These are phyloP conservation scores for Entomyzon cyanotis DNA, from an alignment of 2,113 vertebrate genomes.

Conservation along the genomic window DNA sequence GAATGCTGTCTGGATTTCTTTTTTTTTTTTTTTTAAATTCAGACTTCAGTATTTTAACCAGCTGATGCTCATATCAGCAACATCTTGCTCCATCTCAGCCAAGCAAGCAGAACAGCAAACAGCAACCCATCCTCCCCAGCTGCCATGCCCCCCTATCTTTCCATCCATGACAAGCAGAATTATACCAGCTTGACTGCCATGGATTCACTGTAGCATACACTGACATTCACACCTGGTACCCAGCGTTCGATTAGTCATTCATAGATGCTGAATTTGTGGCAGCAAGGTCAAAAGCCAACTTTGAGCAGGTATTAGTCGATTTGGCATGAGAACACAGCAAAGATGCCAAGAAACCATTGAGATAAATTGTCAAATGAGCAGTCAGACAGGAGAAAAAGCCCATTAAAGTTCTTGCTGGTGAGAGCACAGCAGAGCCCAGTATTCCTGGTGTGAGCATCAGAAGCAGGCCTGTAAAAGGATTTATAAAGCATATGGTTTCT, in stretches of 20 bases:
- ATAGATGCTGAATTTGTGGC: constrained; percentile 17
- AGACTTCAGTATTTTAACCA: neutral
- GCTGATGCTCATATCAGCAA: neutral
- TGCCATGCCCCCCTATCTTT: neutral
- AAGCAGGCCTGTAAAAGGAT: neutral
- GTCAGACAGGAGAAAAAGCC: neutral
- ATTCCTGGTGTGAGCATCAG: neutral
- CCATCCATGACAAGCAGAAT: constrained; percentile 36
- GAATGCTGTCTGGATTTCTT: neutral
- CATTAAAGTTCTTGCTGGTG: constrained; percentile 21
- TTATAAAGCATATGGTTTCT: neutral
- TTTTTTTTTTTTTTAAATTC: neutral
- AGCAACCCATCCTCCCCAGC: neutral
- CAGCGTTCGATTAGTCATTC: constrained; percentile 43
- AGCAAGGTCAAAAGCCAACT: constrained; percentile 67
- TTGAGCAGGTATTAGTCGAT: constrained; percentile 33
- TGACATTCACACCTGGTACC: constrained; percentile 39
- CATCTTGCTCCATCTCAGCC: neutral
- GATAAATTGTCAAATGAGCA: constrained; percentile 28
- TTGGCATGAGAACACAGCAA: constrained; percentile 11
- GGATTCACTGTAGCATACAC: constrained; percentile 28
- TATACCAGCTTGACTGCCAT: neutral
- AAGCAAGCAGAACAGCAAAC: neutral
- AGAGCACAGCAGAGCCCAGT: neutral
- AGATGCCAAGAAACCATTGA: constrained; percentile 25